Conservation (phyloP, 2,888 invertebrate genomes). For the Lycophotia porphyrea region DNA sequence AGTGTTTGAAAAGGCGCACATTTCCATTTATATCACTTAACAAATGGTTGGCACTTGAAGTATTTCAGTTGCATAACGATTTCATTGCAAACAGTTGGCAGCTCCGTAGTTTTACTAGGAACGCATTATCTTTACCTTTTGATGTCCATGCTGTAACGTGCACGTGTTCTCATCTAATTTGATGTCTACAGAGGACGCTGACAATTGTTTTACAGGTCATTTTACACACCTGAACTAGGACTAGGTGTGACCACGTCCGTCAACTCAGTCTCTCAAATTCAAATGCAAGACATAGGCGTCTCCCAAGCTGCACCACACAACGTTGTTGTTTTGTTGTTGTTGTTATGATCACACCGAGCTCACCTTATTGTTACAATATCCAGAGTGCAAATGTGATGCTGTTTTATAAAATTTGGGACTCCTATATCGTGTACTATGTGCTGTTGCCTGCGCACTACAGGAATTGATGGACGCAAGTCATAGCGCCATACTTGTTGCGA, state of each 20-base stretch:
- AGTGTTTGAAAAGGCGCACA: neutral
- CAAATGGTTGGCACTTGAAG: neutral
- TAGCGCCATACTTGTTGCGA: neutral
- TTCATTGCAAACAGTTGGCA: conserved; percentile 40
- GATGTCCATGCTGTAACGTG: conserved; percentile 34
- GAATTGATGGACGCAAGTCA: neutral
- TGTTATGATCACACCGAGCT: neutral
- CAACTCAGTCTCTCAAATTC: neutral
- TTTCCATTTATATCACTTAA: neutral
- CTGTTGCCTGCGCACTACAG: too few species aligned
- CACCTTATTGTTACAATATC: neutral
- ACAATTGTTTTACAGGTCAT: neutral
- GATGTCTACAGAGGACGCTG: neutral
- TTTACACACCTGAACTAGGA: neutral
- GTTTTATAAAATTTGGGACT: neutral
- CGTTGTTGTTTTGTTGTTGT: neutral
- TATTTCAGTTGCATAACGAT: conserved; percentile 42
- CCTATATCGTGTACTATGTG: neutral
- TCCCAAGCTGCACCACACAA: neutral
- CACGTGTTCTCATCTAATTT: conserved; percentile 28
- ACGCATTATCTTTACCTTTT: conserved; percentile 48
- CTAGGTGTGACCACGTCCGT: neutral
- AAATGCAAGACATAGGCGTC: neutral
- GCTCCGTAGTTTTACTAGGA: conserved; percentile 24
- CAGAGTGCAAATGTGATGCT: neutral